A percentile compares a stretch with the other conserved stretches of the same genome.
These are phyloP conservation scores for Spermophilus dauricus DNA, from an alignment of 2,113 vertebrate species.

Conservation along the genomic window DNA sequence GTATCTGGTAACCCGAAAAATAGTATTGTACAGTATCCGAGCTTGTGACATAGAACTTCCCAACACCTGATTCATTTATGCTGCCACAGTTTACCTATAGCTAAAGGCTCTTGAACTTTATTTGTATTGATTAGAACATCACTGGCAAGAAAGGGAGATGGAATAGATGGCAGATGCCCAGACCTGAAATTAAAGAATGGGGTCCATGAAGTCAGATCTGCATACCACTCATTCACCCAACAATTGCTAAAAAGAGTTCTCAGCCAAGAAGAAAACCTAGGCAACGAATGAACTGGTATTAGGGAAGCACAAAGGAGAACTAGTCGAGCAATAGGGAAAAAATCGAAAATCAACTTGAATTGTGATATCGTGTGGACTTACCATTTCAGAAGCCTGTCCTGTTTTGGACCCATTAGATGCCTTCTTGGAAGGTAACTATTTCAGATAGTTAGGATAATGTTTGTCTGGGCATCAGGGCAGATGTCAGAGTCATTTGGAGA, in stretches of 20 bases:
- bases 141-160: slow-evolving; percentile 53
- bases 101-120: slow-evolving; percentile 1
- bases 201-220: slow-evolving; percentile 52
- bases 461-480: not conserved
- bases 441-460: not conserved
- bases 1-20: slow-evolving; percentile 42
- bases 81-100: slow-evolving; percentile 55
- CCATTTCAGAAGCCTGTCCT: not conserved
- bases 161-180: slow-evolving; percentile 66
- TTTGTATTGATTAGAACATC: slow-evolving; percentile 81
- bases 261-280: not conserved
- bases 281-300: not conserved
- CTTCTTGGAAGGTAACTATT: slow-evolving; percentile 2
- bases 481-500: not conserved
- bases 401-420: not conserved
- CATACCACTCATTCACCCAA: not conserved
- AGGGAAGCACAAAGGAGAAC: not conserved
- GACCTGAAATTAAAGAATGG: slow-evolving; percentile 32
- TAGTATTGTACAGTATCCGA: slow-evolving; percentile 56
- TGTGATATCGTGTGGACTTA: not conserved
- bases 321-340: not conserved
- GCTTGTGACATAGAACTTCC: slow-evolving; percentile 14
- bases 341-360: not conserved
- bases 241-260: not conserved
- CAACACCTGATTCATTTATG: slow-evolving; percentile 71